Evolutionary conservation across 2,888 invertebrate genomes (phyloP).

Genomic region (Dermolepida albohirtum): DNA sequence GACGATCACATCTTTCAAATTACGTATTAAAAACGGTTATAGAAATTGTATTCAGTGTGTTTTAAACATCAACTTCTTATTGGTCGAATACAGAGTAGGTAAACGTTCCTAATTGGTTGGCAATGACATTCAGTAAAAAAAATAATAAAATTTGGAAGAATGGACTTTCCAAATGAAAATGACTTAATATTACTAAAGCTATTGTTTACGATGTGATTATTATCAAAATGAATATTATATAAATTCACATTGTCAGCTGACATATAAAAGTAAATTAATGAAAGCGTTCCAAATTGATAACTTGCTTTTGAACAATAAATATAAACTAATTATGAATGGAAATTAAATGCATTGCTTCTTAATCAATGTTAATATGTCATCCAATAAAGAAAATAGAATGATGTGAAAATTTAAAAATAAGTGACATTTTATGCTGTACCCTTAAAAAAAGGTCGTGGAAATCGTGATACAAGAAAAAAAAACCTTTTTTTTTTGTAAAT

Average conservation of each 20-base stretch:
- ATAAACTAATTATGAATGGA: slow-evolving; percentile 23
- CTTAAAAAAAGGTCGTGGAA: slow-evolving; percentile 1
- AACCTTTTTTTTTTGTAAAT: background rate
- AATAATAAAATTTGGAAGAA: too few species aligned
- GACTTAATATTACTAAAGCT: too few species aligned
- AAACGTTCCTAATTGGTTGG: slow-evolving; percentile 20
- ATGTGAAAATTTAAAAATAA: slow-evolving; percentile 25
- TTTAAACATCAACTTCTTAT: background rate
- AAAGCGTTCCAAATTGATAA: slow-evolving; percentile 10
- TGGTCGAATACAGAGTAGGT: background rate
- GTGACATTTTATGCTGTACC: slow-evolving; percentile 5
- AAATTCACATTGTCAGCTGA: too few species aligned
- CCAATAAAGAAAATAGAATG: slow-evolving; percentile 29
- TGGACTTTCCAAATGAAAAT: too few species aligned
- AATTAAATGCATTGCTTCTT: slow-evolving; percentile 33
- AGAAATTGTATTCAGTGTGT: slow-evolving; percentile 12
- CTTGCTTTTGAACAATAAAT: background rate
- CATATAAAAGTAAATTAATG: background rate
- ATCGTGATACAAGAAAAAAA: background rate
- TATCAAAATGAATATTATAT: too few species aligned
- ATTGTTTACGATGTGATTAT: too few species aligned
- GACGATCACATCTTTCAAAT: slow-evolving; percentile 1
- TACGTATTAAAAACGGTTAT: slow-evolving; percentile 28
- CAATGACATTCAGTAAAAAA: too few species aligned
- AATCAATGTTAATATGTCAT: slow-evolving; percentile 31